Base-by-base conservation (phyloP, 2,797 vertebrate genomes). In the Rhodeus uyekii region DNA sequence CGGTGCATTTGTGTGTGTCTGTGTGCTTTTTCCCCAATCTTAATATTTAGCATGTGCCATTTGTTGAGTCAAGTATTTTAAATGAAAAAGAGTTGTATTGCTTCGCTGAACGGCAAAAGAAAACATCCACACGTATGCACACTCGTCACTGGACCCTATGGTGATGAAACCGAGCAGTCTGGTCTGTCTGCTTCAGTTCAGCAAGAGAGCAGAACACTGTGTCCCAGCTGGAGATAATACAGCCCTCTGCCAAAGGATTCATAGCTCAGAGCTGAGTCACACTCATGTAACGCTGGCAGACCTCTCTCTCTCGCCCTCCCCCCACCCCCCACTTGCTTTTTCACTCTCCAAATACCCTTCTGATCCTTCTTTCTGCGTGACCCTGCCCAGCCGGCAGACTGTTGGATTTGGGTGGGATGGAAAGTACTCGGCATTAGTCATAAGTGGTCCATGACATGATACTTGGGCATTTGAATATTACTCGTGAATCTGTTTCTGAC, bases 161-260 rank as follows among this genome's bases (percentile, higher is more conserved):
- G 83, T 92, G 93, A 90, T 90, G 90, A 94, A 93, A 93, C 83
- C 85, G 86, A 89, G 88, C 85, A 83, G 80, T 78, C 46, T 89
- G 86, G 86, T 87, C 83, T 86, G 84, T 86, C 50, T 79, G 81
- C 83, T 81, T 83, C 76, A 74, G 48, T 79, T 76, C 64, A 88
- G 89, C 89, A 89, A 89, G 89, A 82, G 83, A 90, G 90, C 76
- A 80, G 93, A 94, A 94, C 93, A 92, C 90, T 91, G 85, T 83
- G 93, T 96, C 95, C 95, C 94, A 94, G 95, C 92, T 92, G 95
- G 92, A 95, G 91, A 94, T 91, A 92, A 94, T 93, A 86, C 89
- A 91, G 87, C 89, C 85, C 89, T 87, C 89, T 93, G 93, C 92
- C 94, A 94, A 92, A 90, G 93, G 90, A 91, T 90, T 91, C 93